Evolutionary conservation across 1,140 invertebrate species (phyloP).

Genomic region (Saccostrea echinata): DNA sequence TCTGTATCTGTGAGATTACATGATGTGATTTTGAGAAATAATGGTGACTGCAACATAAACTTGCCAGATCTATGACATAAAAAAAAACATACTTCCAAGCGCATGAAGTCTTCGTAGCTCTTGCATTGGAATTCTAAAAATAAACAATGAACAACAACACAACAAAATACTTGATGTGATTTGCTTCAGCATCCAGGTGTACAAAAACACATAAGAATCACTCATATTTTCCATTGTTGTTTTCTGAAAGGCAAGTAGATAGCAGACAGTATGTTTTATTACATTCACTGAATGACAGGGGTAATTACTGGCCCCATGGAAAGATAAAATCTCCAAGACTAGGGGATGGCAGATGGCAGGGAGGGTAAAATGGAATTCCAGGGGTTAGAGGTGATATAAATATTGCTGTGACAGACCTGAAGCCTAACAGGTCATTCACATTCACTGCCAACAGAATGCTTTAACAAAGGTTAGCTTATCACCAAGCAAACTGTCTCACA

Average conservation of each 20-base stretch:
- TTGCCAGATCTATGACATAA: not conserved
- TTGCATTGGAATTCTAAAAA: too few species aligned
- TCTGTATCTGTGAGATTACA: not conserved
- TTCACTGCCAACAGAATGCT: too few species aligned
- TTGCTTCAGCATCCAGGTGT: too few species aligned
- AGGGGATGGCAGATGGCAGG: not conserved
- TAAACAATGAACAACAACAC: too few species aligned
- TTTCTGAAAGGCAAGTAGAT: too few species aligned
- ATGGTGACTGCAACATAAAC: slow-evolving; percentile 15
- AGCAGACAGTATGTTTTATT: not conserved
- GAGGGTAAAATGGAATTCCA: not conserved
- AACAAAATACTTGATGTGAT: too few species aligned
- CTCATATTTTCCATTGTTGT: too few species aligned
- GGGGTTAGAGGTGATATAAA: not conserved
- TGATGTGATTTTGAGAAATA: not conserved
- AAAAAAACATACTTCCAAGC: too few species aligned
- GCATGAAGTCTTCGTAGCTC: too few species aligned
- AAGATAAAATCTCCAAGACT: not conserved
- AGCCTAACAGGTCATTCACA: not conserved
- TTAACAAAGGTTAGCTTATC: not conserved
- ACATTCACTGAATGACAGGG: not conserved
- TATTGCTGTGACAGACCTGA: not conserved
- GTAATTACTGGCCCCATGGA: not conserved
- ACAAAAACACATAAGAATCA: too few species aligned
- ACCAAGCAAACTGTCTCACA: not conserved